Percentiles rank a stretch among this genome's conserved stretches.
Conservation (phyloP, 2,113 vertebrate species). For the Prunella himalayana region DNA sequence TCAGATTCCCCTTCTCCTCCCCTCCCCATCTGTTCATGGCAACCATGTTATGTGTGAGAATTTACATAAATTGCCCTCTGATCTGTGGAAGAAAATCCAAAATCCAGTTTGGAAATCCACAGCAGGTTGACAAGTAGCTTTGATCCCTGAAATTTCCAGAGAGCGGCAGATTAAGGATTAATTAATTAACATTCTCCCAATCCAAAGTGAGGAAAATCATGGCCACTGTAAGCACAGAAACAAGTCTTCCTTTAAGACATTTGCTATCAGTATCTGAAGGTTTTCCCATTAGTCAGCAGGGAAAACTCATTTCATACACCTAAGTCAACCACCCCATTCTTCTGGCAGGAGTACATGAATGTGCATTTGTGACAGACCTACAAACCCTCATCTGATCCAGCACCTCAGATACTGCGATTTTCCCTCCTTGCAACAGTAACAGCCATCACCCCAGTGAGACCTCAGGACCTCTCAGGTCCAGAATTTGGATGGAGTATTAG, state of each 20-base stretch:
- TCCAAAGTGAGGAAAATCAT: background rate
- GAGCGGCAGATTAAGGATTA: conserved; percentile 35
- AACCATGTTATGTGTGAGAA: conserved; percentile 23
- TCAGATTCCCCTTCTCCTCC: conserved; percentile 65
- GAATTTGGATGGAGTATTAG: conserved; percentile 11
- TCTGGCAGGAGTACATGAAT: background rate
- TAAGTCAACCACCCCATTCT: background rate
- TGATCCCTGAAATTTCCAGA: conserved; percentile 57
- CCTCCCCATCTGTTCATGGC: conserved; percentile 62
- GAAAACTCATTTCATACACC: background rate
- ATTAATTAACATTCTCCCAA: conserved; percentile 34
- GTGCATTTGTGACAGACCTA: background rate
- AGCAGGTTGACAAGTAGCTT: conserved; percentile 40
- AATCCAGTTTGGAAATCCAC: conserved; percentile 56
- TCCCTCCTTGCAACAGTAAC: background rate
- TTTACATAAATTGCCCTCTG: conserved; percentile 65
- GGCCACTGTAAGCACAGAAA: background rate
- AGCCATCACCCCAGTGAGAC: background rate
- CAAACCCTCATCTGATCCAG: background rate
- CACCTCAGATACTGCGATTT: rapidly evolving
- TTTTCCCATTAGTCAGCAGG: background rate
- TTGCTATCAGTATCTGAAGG: background rate
- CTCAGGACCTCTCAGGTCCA: background rate
- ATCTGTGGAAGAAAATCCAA: conserved; percentile 60
- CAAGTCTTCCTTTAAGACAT: background rate